Conservation (phyloP, 92 coral and sea anemone species). For the Actinernus sp. region DNA sequence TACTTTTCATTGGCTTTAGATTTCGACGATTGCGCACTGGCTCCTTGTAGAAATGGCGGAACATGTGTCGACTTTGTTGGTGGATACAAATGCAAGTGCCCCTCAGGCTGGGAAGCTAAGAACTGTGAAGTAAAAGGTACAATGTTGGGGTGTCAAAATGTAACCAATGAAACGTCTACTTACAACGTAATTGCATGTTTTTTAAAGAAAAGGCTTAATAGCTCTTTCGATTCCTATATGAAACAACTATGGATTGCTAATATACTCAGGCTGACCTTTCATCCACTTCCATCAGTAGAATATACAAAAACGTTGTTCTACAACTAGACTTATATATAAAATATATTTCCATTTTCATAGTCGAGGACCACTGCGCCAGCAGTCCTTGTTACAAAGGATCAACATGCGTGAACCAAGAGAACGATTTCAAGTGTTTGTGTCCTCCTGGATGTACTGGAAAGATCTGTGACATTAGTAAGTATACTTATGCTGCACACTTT, state of each 20-base stretch:
- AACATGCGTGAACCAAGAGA: not conserved
- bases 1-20: not conserved
- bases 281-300: no score
- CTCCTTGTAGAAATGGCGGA: not conserved
- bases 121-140: not conserved
- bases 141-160: no score
- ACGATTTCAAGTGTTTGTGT: not conserved
- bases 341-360: no score
- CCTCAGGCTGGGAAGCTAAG: not conserved
- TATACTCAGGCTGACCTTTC: no score
- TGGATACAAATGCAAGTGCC: not conserved
- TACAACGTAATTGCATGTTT: no score
- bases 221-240: no score
- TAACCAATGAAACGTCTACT: no score
- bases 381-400: not conserved
- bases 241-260: no score
- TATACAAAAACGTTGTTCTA: no score
- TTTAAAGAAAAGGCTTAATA: no score
- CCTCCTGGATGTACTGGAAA: not conserved
- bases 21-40: not conserved
- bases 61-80: not conserved
- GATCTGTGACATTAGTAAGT: not conserved
- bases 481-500: no score
- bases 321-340: no score
- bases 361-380: not conserved